Evolutionary conservation across 2,888 invertebrate genomes (phyloP).

Genomic region (Lissocephala sabroskyi): DNA sequence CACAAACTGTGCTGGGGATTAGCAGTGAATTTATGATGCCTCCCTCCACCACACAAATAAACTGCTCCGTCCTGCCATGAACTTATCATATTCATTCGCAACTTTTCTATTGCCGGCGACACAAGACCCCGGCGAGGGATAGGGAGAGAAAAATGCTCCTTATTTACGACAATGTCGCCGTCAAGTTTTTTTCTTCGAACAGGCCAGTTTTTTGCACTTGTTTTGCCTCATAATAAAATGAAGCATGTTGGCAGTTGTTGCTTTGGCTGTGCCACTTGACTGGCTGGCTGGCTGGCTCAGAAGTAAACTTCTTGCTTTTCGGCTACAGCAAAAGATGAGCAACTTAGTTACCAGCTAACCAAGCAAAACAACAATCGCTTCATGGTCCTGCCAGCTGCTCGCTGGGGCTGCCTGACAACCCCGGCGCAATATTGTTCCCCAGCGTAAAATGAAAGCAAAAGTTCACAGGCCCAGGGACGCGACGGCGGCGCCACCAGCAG

Average conservation of each 20-base stretch:
- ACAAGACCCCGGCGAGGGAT: no score
- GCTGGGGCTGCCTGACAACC: slow-evolving; percentile 16
- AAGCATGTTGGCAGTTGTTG: slow-evolving; percentile 55
- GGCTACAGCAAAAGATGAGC: slow-evolving; percentile 22
- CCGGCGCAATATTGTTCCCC: slow-evolving; percentile 46
- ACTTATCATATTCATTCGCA: slow-evolving; percentile 63
- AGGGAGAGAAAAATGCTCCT: slow-evolving; percentile 41
- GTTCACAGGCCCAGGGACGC: slow-evolving; percentile 34
- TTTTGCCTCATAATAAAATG: slow-evolving; percentile 54
- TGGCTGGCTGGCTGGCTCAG: slow-evolving; percentile 22
- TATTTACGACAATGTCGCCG: slow-evolving; percentile 69
- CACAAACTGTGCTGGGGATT: slow-evolving; percentile 55
- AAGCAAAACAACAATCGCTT: slow-evolving; percentile 2
- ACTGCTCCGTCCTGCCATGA: no score
- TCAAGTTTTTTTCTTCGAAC: slow-evolving; percentile 36
- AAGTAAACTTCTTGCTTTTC: slow-evolving; percentile 17
- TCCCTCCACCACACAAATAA: slow-evolving; percentile 21
- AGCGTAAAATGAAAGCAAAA: slow-evolving; percentile 67
- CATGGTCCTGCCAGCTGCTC: no score
- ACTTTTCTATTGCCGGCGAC: slow-evolving; percentile 14
- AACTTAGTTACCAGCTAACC: slow-evolving; percentile 4
- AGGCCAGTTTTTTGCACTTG: slow-evolving; percentile 30
- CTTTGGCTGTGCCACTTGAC: slow-evolving; percentile 30
- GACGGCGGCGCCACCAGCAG: slow-evolving; percentile 18
- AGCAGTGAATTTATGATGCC: slow-evolving; percentile 50